Evolutionary conservation across 1,140 invertebrate species (phyloP).

Genomic region (Melipona quadrifasciata): DNA sequence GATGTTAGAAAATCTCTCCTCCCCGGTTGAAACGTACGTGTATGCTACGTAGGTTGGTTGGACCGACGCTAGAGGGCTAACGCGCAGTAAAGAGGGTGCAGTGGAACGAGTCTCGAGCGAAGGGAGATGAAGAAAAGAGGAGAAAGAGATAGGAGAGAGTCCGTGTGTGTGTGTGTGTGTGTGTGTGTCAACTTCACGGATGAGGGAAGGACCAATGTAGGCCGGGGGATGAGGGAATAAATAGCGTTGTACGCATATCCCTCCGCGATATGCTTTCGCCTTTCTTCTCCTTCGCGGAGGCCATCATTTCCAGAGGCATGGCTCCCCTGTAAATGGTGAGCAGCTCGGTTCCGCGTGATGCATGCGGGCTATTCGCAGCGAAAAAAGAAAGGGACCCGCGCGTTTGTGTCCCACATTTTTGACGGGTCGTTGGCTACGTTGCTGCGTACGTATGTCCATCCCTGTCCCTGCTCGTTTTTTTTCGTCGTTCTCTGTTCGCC

Average conservation of each 20-base stretch:
- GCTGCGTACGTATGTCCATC: constrained; percentile 19
- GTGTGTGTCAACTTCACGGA: constrained; percentile 15
- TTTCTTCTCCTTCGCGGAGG: constrained; percentile 63
- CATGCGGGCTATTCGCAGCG: constrained; percentile 69
- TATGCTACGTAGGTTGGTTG: constrained; percentile 9
- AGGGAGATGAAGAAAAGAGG: constrained; percentile 3
- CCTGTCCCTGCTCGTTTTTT: constrained; percentile 6
- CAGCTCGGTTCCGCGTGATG: constrained; percentile 54
- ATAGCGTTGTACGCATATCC: constrained; percentile 59
- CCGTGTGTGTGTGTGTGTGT: background rate
- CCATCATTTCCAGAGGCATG: constrained; percentile 68
- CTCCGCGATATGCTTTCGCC: constrained; percentile 57
- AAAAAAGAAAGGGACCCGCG: constrained; percentile 55
- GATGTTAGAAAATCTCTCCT: constrained; percentile 48
- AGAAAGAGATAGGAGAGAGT: background rate
- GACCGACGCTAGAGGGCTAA: constrained; percentile 2
- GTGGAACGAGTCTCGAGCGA: background rate
- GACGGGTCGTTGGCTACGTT: constrained; percentile 63
- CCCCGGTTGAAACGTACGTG: constrained; percentile 56
- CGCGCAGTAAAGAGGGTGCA: background rate
- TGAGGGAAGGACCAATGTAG: constrained; percentile 23
- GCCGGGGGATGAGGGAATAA: constrained; percentile 51
- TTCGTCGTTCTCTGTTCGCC: constrained; percentile 29
- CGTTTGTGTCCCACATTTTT: constrained; percentile 67
- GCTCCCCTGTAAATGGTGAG: constrained; percentile 59